These are phyloP conservation scores for Hetaerina titia DNA, from an alignment of 2,888 invertebrate species.

Conservation along the genomic window DNA sequence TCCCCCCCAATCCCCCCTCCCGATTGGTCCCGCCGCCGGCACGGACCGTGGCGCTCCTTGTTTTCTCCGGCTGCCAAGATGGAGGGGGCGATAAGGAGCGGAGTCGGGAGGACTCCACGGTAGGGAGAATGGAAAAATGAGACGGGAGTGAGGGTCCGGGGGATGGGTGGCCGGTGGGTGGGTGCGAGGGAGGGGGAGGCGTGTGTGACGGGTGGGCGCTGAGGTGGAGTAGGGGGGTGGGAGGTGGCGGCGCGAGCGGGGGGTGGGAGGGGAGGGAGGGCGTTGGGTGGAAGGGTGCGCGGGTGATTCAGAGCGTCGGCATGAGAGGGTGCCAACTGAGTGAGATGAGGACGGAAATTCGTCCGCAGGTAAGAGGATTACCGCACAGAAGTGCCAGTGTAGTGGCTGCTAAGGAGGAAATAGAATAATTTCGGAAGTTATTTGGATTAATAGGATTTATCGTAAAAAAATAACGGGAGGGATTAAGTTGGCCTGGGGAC, in stretches of 20 bases:
- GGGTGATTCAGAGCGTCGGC: neutral
- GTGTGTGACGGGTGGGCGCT: no score
- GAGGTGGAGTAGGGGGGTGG: neutral
- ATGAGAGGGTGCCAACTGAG: neutral
- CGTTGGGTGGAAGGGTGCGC: neutral
- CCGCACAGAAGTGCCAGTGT: neutral
- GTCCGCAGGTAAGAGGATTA: constrained; percentile 2
- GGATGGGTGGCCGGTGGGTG: neutral
- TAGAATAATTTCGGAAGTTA: neutral
- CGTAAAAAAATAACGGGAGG: neutral
- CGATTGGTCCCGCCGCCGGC: neutral
- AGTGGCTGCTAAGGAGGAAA: neutral
- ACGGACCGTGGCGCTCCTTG: constrained; percentile 42
- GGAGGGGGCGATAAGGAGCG: neutral
- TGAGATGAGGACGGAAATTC: neutral
- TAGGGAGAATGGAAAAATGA: neutral
- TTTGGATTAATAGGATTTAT: neutral
- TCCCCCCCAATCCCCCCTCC: no score
- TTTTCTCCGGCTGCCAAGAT: constrained; percentile 62
- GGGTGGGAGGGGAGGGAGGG: neutral
- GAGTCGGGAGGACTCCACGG: neutral
- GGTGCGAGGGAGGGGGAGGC: neutral
- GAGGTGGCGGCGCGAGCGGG: neutral
- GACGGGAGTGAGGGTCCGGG: neutral
- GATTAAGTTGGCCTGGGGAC: neutral